Base-by-base conservation (phyloP, 2,113 vertebrate species). In the Sorex araneus region DNA sequence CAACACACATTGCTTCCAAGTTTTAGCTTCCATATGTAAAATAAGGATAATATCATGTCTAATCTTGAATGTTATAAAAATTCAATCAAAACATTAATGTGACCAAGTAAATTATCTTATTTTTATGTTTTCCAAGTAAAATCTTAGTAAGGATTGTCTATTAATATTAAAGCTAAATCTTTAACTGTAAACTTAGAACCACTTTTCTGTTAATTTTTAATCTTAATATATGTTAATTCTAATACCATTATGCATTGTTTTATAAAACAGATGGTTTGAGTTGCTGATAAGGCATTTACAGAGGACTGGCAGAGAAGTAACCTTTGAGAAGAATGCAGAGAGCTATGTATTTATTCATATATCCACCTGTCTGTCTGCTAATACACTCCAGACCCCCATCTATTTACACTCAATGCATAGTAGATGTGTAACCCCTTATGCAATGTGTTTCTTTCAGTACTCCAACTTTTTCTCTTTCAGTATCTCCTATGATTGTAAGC, bases 131-230 rank as follows among this genome's bases (percentile, higher is more conserved):
- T 60, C 32, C 36, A 82, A 85, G 75, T 66, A 66, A 66, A 47
- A 47, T 23, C 67, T 92, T 21, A 5, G 25, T 28, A 40, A 85
- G n/a, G 19, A 36, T 89, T 73, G 82, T 30, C 27, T 92, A 67
- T 94, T 92, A 92, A 82, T 73, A 89, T 89, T 92, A 81, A 89
- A 82, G 30, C 45, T 85, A 80, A 50, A 89, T 2, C 28, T 89
- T 76, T 81, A 82, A 66, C 64, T 28, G 18, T n/a, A 73, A 94
- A 92, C 63, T 60, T 71, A n/a, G 30, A 82, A 47, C 81, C 23
- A 89, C 60, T 54, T 18, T 92, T 18, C 21, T 82, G 71, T 89
- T 92, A 94, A 81, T 89, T 88, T 85, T 93, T 94, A 92, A 95
- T 77, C 50, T 81, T 85, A 45, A 50, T 81, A 77, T 89, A 71